These are phyloP conservation scores for human (Homo sapiens) DNA, from an alignment of 2,113 vertebrate genomes.

Conservation along the genomic window GRCh38 chr16:49402001-49402500, in stretches of 20 bases:
- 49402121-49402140: background rate
- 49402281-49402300: no score
- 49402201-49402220: background rate
- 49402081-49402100: no score
- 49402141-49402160: background rate
- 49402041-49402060: background rate
- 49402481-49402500: background rate
- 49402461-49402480: fast-evolving
- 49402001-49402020: background rate
- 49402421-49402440: background rate
- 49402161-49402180: background rate
- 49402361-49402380: no score
- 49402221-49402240: background rate
- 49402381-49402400: background rate
- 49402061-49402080: background rate
- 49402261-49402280: background rate
- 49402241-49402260: background rate
- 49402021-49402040: background rate
- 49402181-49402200: no score
- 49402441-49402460: no score
- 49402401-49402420: fast-evolving
- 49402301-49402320: no score
- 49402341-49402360: background rate
- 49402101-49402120: background rate
- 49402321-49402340: background rate